Conservation (phyloP, 2,797 vertebrate genomes). For the Saxicola maurus region DNA sequence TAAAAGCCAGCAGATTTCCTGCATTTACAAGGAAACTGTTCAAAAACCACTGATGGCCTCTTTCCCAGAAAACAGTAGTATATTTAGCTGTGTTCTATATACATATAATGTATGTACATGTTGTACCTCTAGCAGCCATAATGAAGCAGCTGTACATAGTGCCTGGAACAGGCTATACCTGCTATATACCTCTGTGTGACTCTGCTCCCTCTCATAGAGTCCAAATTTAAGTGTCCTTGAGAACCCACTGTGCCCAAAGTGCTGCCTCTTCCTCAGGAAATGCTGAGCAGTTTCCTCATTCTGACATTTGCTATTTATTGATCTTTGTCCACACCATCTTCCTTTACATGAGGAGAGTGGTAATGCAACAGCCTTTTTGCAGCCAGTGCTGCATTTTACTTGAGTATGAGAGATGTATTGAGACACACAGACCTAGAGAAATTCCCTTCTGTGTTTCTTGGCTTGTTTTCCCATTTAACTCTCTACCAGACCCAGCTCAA, state of each 20-base stretch:
- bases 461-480: neutral
- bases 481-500: neutral
- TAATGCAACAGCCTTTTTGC: neutral
- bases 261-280: neutral
- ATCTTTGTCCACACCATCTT: neutral
- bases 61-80: neutral
- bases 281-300: neutral
- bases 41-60: neutral
- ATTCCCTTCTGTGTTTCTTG: neutral
- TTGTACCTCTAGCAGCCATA: neutral
- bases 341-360: neutral
- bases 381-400: neutral
- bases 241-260: neutral
- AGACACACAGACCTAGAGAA: neutral
- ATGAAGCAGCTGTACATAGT: neutral
- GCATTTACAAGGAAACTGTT: neutral
- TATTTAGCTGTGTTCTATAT: neutral
- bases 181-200: neutral
- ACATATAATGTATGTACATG: neutral
- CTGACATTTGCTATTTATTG: slow-evolving; percentile 5
- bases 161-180: neutral
- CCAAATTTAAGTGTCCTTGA: neutral
- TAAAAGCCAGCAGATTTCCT: neutral
- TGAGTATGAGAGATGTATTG: neutral
- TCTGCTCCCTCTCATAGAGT: neutral